Percentiles rank a stretch among this genome's conserved stretches.
Conservation (phyloP, 1,140 invertebrate genomes). For the Listronotus oregonensis region DNA sequence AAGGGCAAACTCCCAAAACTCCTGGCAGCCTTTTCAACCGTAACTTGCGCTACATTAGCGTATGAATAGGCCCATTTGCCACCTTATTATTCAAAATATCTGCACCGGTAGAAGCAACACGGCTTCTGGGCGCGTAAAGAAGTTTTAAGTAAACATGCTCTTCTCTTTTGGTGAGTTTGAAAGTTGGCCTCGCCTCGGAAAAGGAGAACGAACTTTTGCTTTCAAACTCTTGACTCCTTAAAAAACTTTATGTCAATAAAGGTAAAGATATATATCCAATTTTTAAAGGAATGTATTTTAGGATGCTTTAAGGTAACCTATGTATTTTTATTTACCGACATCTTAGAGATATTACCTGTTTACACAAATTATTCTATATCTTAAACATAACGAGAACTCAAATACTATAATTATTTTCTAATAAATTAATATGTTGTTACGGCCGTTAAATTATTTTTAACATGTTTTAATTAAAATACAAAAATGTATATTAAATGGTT, state of each 20-base stretch:
- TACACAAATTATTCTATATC: no score
- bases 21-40: constrained; percentile 20
- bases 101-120: constrained; percentile 27
- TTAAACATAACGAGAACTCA: no score
- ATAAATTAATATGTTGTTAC: no score
- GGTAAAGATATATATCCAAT: background rate
- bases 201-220: constrained; percentile 27
- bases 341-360: no score
- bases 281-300: background rate
- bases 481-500: no score
- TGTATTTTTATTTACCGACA: no score
- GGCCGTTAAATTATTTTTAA: no score
- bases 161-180: constrained; percentile 19
- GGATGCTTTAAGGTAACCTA: background rate
- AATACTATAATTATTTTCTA: no score
- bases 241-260: constrained; percentile 26
- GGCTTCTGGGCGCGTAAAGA: constrained; percentile 15
- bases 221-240: constrained; percentile 26
- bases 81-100: constrained; percentile 33
- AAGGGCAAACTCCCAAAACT: constrained; percentile 16
- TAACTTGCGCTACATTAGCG: constrained; percentile 34
- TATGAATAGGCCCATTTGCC: constrained; percentile 36
- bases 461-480: no score
- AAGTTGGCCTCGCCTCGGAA: constrained; percentile 20
- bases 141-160: constrained; percentile 36